Percentiles rank a stretch among this genome's conserved stretches.
phyloP scores from a whole-genome alignment of 2,888 invertebrate species.

The Pachycephus smyrnensis region DNA sequence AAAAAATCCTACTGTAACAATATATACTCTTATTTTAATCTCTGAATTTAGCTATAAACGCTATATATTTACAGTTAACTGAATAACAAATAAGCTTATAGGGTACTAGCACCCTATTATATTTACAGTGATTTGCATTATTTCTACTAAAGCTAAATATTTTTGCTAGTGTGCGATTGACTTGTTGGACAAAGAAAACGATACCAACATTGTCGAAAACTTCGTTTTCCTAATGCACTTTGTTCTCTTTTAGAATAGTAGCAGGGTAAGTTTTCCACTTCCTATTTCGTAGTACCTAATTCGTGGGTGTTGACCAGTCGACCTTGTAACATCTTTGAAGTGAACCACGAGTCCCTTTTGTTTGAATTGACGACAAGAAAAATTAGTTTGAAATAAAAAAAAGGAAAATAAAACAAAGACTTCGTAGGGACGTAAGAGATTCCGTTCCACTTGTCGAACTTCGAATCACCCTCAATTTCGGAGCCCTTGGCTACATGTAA shows the following conservation, averaged over 20 bases:
- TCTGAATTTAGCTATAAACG: too few relatives aligned
- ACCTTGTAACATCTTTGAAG: slow-evolving; percentile 48
- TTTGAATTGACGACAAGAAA: slow-evolving; percentile 28
- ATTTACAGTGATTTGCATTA: too few relatives aligned
- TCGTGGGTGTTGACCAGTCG: slow-evolving; percentile 48
- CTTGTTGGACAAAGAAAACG: background rate
- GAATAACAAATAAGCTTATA: too few relatives aligned
- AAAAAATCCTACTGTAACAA: too few relatives aligned
- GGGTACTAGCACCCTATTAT: too few relatives aligned
- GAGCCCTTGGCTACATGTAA: background rate
- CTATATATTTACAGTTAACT: too few relatives aligned
- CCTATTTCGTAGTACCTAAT: slow-evolving; percentile 49
- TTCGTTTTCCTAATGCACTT: background rate
- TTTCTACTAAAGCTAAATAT: too few relatives aligned
- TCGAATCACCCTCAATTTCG: background rate
- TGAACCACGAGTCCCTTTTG: slow-evolving; percentile 34
- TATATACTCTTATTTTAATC: too few relatives aligned
- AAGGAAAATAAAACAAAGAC: slow-evolving; percentile 23
- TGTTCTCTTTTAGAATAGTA: slow-evolving; percentile 8
- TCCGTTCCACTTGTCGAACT: background rate
- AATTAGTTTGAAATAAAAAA: background rate
- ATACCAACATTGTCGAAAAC: background rate
- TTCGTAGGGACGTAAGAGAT: background rate
- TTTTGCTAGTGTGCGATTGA: too few relatives aligned
- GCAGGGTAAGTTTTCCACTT: slow-evolving; percentile 27